Percentiles rank a stretch among this genome's conserved stretches.
phyloP scores from a whole-genome alignment of 2,888 invertebrate genomes.

The Pardosa pseudoannulata region DNA sequence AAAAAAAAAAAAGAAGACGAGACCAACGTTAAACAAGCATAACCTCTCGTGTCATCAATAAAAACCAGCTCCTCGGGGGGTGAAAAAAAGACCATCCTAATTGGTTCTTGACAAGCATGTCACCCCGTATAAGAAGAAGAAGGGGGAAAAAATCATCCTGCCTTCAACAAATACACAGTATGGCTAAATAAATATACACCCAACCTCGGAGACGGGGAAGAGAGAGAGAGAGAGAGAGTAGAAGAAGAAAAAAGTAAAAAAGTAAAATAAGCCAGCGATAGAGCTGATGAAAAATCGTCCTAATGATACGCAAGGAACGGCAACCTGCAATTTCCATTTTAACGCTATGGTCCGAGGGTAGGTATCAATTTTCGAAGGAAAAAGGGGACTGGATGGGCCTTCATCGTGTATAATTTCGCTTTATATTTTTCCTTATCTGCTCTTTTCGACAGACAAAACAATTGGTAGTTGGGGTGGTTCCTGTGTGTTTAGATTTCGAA shows the following conservation, averaged over 20 bases:
- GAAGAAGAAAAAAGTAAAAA: background rate
- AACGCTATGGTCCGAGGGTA: conserved; percentile 51
- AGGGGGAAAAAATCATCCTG: background rate
- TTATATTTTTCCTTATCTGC: background rate
- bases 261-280: no score
- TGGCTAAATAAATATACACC: conserved; percentile 37
- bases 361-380: conserved; percentile 63
- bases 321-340: conserved; percentile 65
- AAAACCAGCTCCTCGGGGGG: background rate
- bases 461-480: no score
- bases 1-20: no score
- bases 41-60: no score
- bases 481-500: background rate
- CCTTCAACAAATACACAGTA: conserved; percentile 20
- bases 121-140: background rate
- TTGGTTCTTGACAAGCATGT: no score
- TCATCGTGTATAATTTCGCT: no score
- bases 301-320: conserved; percentile 44
- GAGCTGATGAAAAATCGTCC: conserved; percentile 41
- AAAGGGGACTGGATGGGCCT: background rate
- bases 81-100: background rate
- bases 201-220: background rate
- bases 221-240: conserved; percentile 18
- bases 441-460: no score
- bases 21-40: no score